Percentiles rank a stretch among this genome's conserved stretches.
Evolutionary conservation across 2,113 vertebrate genomes (phyloP).

Genomic region (Gallinago jamesoni): DNA sequence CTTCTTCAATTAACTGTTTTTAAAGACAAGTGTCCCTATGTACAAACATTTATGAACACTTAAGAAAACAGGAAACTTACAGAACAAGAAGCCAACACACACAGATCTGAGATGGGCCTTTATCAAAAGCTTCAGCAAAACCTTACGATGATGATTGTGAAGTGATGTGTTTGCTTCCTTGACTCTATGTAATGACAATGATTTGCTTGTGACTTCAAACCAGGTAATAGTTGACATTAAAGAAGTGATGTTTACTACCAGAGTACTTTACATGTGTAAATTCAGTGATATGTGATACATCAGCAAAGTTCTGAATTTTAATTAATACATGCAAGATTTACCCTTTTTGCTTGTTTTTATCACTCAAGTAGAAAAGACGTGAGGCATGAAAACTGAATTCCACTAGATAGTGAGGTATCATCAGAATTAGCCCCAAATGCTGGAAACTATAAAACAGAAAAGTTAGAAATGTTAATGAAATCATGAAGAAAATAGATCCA

Average conservation of each 20-base stretch:
- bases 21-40: background rate
- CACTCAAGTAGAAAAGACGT: slow-evolving; percentile 86
- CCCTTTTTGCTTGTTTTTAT: slow-evolving; percentile 88
- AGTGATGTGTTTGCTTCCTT: background rate
- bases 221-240: background rate
- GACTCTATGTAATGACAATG: background rate
- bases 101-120: background rate
- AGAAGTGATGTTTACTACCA: background rate
- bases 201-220: background rate
- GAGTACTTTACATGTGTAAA: background rate
- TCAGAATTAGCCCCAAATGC: slow-evolving; percentile 80
- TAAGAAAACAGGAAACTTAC: background rate
- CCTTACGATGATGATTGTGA: background rate
- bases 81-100: background rate
- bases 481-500: background rate
- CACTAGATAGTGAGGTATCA: slow-evolving; percentile 86
- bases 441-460: slow-evolving; percentile 73
- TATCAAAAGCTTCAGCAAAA: background rate
- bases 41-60: background rate
- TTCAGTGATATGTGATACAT: background rate
- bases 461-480: background rate
- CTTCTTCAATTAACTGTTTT: background rate
- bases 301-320: background rate
- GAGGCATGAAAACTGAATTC: slow-evolving; percentile 87
- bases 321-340: slow-evolving; percentile 18